These are phyloP conservation scores for Podiceps cristatus DNA, from an alignment of 2,113 vertebrate species.

Conservation along the genomic window DNA sequence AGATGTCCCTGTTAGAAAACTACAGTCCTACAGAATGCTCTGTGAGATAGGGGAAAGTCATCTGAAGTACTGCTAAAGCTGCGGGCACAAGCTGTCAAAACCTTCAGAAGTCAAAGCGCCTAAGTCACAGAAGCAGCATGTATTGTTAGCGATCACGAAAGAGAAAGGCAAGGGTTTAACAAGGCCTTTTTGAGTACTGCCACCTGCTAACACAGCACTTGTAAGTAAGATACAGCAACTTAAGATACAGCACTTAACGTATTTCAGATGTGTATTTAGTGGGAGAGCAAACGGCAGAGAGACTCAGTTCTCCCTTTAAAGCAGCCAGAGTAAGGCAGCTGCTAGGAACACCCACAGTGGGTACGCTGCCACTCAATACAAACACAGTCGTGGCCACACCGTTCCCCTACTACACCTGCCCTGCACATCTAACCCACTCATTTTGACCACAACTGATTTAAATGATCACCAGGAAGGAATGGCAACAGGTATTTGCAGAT, in stretches of 20 bases:
- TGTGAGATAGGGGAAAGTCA: not conserved
- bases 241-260: not conserved
- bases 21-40: not conserved
- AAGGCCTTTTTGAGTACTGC: not conserved
- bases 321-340: not conserved
- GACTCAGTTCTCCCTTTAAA: not conserved
- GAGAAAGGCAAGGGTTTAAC: not conserved
- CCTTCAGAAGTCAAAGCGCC: not conserved
- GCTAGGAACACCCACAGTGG: not conserved
- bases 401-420: not conserved
- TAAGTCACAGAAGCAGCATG: not conserved
- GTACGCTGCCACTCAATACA: not conserved
- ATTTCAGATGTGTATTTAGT: not conserved
- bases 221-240: not conserved
- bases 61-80: not conserved
- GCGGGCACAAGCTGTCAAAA: not conserved
- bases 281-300: not conserved
- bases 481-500: not conserved
- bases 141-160: not conserved
- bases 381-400: rapidly evolving
- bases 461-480: not conserved
- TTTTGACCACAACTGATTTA: not conserved
- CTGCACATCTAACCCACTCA: not conserved
- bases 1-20: slow-evolving; percentile 28
- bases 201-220: not conserved